A percentile compares a stretch with the other conserved stretches of the same genome.
These are phyloP conservation scores for Pangasius krempfi DNA, from an alignment of 2,797 vertebrate genomes.

Conservation along the genomic window DNA sequence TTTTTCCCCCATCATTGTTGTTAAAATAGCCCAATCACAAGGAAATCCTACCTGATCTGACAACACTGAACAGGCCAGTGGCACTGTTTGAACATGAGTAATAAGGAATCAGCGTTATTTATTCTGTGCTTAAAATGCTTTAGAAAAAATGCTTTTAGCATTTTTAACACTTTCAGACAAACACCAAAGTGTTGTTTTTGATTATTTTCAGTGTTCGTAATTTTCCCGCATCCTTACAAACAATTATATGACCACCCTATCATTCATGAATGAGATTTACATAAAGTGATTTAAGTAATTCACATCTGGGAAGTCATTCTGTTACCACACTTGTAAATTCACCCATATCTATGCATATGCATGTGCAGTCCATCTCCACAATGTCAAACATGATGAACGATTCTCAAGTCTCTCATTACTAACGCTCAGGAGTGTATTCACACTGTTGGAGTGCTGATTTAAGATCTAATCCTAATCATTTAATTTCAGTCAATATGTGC, in stretches of 20 bases:
- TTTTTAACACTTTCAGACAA: not conserved
- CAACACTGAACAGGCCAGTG: not conserved
- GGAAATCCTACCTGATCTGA: not conserved
- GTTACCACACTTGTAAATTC: constrained; percentile 4
- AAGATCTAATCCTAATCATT: constrained; percentile 11
- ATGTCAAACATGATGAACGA: constrained; percentile 23
- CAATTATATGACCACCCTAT: not conserved
- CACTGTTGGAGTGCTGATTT: constrained; percentile 13
- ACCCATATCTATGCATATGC: constrained; percentile 19
- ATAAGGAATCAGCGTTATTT: not conserved
- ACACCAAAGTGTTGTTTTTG: not conserved
- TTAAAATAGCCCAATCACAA: not conserved
- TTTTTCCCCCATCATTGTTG: not conserved
- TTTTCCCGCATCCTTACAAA: not conserved
- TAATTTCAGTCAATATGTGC: not conserved
- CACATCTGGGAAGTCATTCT: constrained; percentile 3
- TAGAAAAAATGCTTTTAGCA: not conserved
- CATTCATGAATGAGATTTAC: constrained; percentile 7
- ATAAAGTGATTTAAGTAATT: constrained; percentile 9
- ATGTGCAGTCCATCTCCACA: constrained; percentile 13
- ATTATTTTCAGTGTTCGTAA: not conserved
- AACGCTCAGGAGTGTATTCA: not conserved
- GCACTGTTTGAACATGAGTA: too few relatives aligned
- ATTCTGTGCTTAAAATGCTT: not conserved
- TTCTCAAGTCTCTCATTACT: constrained; percentile 15